These are phyloP conservation scores for Erethizon dorsatum DNA, from an alignment of 2,797 vertebrate species.

Conservation along the genomic window DNA sequence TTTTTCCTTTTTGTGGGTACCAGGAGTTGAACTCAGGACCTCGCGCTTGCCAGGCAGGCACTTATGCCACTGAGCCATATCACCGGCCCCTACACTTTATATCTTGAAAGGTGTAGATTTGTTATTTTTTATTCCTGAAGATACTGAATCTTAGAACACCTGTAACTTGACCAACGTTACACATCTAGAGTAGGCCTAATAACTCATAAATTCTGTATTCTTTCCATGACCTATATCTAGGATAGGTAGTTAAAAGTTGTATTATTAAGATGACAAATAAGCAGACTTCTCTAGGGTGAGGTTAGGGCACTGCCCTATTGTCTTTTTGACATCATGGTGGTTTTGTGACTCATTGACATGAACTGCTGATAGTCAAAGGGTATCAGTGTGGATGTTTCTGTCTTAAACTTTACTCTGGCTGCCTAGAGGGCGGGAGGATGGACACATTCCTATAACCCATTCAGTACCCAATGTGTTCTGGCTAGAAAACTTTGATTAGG, in stretches of 20 bases:
- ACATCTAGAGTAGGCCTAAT: not conserved
- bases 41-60: too few relatives aligned
- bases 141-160: not conserved
- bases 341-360: not conserved
- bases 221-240: not conserved
- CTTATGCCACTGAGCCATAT: too few relatives aligned
- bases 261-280: not conserved
- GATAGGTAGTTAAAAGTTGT: not conserved
- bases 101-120: not conserved
- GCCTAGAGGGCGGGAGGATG: not conserved
- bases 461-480: not conserved
- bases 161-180: not conserved
- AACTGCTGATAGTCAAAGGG: not conserved
- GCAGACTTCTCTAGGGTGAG: not conserved
- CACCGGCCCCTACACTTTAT: not conserved
- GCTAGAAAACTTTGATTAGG: slow-evolving; percentile 40
- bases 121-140: not conserved
- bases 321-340: slow-evolving; percentile 47
- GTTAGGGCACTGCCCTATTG: not conserved
- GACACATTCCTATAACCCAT: not conserved
- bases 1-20: too few relatives aligned
- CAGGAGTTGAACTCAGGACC: too few relatives aligned
- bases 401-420: not conserved
- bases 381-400: not conserved
- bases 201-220: slow-evolving; percentile 29